phyloP scores from a whole-genome alignment of 2,113 vertebrate genomes.

The Misgurnus mizolepis region DNA sequence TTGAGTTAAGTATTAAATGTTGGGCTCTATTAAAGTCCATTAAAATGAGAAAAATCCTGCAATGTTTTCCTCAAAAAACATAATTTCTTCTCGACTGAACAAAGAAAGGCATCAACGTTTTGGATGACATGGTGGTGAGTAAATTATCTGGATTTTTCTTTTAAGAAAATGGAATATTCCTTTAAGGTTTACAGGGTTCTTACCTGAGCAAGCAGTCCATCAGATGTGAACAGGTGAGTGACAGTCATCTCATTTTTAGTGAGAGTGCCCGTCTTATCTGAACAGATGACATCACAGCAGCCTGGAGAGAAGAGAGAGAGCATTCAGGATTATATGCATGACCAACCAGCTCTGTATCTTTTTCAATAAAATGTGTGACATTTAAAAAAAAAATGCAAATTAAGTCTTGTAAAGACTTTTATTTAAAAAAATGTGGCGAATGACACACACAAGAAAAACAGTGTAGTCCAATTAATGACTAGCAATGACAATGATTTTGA shows the following conservation, averaged over 20 bases:
- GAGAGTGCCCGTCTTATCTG: conserved; percentile 96
- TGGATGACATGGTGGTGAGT: too few species aligned
- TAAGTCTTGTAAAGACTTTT: too few species aligned
- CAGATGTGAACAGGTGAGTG: conserved; percentile 91
- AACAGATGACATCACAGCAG: conserved; percentile 98
- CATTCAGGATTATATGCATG: neutral
- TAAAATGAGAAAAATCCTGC: too few species aligned
- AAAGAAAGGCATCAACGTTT: too few species aligned
- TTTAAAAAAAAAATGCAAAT: neutral
- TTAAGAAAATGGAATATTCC: too few species aligned
- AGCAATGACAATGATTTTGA: too few species aligned
- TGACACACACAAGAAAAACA: neutral
- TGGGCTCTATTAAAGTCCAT: too few species aligned
- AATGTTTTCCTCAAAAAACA: too few species aligned
- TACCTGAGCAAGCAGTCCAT: conserved; percentile 94
- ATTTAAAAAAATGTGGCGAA: too few species aligned
- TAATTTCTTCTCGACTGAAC: too few species aligned
- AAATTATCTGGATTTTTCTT: too few species aligned
- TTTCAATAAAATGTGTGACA: neutral
- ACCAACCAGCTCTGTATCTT: neutral
- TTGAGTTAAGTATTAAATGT: too few species aligned
- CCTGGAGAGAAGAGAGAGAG: conserved; percentile 67
- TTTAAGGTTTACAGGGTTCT: neutral
- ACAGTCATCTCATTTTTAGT: conserved; percentile 99
- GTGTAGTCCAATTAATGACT: neutral